These are phyloP conservation scores for Pantala flavescens DNA, from an alignment of 1,140 invertebrate species.

Conservation along the genomic window DNA sequence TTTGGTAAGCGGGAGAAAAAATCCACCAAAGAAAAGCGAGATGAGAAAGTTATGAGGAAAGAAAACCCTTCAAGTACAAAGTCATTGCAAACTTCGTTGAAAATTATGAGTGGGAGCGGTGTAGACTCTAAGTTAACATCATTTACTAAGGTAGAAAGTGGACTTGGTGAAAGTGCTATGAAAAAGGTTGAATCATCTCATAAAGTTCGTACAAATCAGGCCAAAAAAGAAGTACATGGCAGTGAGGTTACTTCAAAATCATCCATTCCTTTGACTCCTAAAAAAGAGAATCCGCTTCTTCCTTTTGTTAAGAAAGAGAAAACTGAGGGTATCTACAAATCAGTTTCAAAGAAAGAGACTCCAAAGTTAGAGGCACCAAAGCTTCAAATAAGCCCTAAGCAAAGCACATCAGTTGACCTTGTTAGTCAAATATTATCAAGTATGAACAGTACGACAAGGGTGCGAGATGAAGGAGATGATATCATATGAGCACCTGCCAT, in stretches of 20 bases:
- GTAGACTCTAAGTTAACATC: neutral
- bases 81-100: neutral
- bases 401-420: neutral
- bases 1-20: neutral
- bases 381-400: neutral
- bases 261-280: neutral
- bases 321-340: neutral
- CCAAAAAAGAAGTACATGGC: neutral
- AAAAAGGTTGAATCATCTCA: neutral
- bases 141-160: neutral
- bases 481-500: neutral
- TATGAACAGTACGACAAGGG: neutral
- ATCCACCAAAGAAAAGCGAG: neutral
- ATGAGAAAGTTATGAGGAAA: neutral
- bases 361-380: neutral
- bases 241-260: neutral
- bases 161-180: neutral
- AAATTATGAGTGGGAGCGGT: neutral
- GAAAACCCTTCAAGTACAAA: neutral
- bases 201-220: neutral
- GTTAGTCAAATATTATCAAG: constrained; percentile 2
- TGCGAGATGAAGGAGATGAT: neutral
- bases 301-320: neutral
- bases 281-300: neutral
- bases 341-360: neutral